Evolutionary conservation across 2,113 vertebrate species (phyloP).

Genomic region (Epinephelus cyanopodus): DNA sequence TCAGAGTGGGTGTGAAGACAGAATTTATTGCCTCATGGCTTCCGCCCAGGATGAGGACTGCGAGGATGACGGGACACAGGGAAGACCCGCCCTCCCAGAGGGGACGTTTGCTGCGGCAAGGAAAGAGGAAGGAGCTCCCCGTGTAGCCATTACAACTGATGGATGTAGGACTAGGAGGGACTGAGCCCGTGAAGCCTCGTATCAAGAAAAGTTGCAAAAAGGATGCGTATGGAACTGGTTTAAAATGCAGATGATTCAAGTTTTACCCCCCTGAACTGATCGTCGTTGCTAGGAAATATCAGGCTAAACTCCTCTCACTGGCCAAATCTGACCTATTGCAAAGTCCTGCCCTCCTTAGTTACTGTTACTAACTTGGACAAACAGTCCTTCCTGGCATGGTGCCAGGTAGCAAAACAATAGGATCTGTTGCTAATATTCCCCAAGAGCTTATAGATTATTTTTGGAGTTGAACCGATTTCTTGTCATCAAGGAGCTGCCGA

Average conservation of each 20-base stretch:
- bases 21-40: slow-evolving; percentile 88
- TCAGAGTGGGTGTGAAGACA: slow-evolving; percentile 88
- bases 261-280: slow-evolving; percentile 4
- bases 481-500: slow-evolving; percentile 37
- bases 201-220: slow-evolving; percentile 32
- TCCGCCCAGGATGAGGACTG: slow-evolving; percentile 86
- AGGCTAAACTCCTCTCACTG: slow-evolving; percentile 21
- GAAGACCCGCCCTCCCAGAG: slow-evolving; percentile 82
- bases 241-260: slow-evolving; percentile 24
- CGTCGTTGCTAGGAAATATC: slow-evolving; percentile 42
- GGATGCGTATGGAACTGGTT: slow-evolving; percentile 16
- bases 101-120: slow-evolving; percentile 83
- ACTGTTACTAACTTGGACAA: slow-evolving; percentile 70
- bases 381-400: slow-evolving; percentile 53
- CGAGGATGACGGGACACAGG: slow-evolving; percentile 79
- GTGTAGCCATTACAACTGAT: slow-evolving; percentile 73
- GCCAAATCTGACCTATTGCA: slow-evolving; percentile 20
- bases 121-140: slow-evolving; percentile 83
- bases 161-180: slow-evolving; percentile 79
- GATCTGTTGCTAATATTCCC: slow-evolving; percentile 67
- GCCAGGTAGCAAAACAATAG: slow-evolving; percentile 77
- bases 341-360: slow-evolving; percentile 45
- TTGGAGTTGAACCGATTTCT: slow-evolving; percentile 56
- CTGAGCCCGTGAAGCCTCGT: not conserved
- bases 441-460: slow-evolving; percentile 66